Evolutionary conservation across 2,888 invertebrate species (phyloP).

Genomic region (Acanthosepion lycidas): DNA sequence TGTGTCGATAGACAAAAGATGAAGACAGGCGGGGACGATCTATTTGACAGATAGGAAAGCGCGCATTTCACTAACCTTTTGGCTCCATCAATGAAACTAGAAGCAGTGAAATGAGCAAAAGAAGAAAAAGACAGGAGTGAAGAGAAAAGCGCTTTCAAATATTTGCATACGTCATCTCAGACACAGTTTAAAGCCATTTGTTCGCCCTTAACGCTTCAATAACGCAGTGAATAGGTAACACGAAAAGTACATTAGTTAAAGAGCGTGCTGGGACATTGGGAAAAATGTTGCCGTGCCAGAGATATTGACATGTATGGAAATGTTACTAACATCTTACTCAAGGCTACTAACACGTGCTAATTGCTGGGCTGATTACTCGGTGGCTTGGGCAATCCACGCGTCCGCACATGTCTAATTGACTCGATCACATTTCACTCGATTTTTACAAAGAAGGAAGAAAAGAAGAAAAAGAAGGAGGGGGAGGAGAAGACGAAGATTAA

Average conservation of each 20-base stretch:
- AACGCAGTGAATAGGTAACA: constrained; percentile 40
- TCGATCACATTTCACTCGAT: constrained; percentile 33
- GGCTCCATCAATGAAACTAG: neutral
- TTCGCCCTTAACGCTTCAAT: constrained; percentile 24
- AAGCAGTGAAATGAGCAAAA: neutral
- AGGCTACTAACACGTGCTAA: constrained; percentile 44
- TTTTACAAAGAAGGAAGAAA: neutral
- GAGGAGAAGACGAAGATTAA: neutral
- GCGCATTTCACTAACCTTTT: neutral
- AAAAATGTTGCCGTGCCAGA: neutral
- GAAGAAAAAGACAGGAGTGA: neutral
- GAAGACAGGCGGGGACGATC: neutral
- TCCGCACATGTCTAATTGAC: neutral
- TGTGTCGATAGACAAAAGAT: neutral
- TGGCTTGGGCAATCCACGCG: neutral
- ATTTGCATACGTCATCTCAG: constrained; percentile 22
- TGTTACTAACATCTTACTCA: constrained; percentile 45
- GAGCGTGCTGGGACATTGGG: neutral
- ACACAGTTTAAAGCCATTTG: neutral
- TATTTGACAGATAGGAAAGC: constrained; percentile 42
- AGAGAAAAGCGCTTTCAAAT: neutral
- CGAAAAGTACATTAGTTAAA: constrained; percentile 45
- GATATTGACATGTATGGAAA: constrained; percentile 42
- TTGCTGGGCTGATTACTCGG: constrained; percentile 33
- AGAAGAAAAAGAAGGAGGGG: neutral